Conservation (phyloP, 2,113 vertebrate species). For the Leiothrix lutea region DNA sequence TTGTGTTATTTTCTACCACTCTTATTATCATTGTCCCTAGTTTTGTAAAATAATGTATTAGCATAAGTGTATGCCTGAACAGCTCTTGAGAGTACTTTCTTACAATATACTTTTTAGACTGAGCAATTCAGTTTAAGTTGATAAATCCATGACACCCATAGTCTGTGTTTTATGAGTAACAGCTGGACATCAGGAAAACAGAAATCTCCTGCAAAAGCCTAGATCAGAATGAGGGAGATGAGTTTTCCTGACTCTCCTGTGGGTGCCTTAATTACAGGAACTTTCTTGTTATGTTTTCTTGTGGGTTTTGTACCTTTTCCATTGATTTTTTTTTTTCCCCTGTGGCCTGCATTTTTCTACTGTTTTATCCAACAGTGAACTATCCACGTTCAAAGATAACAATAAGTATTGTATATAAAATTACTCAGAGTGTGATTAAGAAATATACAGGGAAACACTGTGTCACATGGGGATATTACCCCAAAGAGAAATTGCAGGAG, state of each 20-base stretch:
- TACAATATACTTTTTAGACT: slow-evolving; percentile 9
- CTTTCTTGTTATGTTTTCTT: background rate
- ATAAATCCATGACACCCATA: background rate
- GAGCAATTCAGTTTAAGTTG: slow-evolving; percentile 34
- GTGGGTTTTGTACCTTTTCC: background rate
- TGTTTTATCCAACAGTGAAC: background rate
- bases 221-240: background rate
- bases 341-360: background rate
- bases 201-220: background rate
- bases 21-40: background rate
- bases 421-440: background rate
- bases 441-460: background rate
- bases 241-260: background rate
- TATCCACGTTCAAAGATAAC: background rate
- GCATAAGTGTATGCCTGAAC: background rate
- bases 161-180: background rate
- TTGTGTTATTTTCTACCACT: background rate
- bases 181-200: background rate
- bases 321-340: fast-evolving
- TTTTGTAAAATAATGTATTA: background rate
- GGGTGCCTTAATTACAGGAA: background rate
- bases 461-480: background rate
- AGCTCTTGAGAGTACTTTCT: background rate
- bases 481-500: background rate
- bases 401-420: background rate